Base-by-base conservation (phyloP, 2,113 vertebrate genomes). In the Saguinus imperator region DNA sequence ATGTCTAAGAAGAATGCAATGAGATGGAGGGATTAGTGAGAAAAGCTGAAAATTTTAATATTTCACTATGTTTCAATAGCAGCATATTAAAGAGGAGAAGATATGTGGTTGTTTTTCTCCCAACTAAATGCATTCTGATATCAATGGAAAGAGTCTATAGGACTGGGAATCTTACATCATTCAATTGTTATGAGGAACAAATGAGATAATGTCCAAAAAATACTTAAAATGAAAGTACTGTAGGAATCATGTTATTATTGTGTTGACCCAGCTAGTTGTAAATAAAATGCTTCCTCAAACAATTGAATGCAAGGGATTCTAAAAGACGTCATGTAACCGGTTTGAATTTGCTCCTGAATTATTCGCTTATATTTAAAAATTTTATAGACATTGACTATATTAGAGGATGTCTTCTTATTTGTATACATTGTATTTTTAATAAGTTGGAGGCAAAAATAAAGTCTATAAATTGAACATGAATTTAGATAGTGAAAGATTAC, bases 261-360 rank as follows among this genome's bases (percentile, higher is more conserved):
- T 89, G 8, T 64, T 25, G 23, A 32, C 18, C 70, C 20, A 87
- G 9, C 16, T 80, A 80, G 20, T 64, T 80, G 18, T 48, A 85
- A 95, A 95, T 57, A 17, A 97, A 96, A 94, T 92, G 3, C 43
- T 92, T 96, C 68, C 43, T 97, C 64, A 75, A 94, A 83, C 11
- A 79, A 66, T 68, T 87, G 37, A 14, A 1, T 2, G 10, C 91
- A 76, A 35, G 5, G 29, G 64, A 68, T 87, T 13, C 11, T 68
- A 77, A 89, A 82, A 84, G 12, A 68, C 4, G 35, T 89, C 20
- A 77, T 58, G 1, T 79, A 75, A 43, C 76, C 82, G 23, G 12
- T 80, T 97, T 70, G 21, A 76, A 76, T 95, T 94, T 93, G 27
- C 20, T 57, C 21, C 17, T 87, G 50, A 94, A 83, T 83, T 68